phyloP scores from a whole-genome alignment of 2,888 invertebrate species.

The Brachyptera risi region DNA sequence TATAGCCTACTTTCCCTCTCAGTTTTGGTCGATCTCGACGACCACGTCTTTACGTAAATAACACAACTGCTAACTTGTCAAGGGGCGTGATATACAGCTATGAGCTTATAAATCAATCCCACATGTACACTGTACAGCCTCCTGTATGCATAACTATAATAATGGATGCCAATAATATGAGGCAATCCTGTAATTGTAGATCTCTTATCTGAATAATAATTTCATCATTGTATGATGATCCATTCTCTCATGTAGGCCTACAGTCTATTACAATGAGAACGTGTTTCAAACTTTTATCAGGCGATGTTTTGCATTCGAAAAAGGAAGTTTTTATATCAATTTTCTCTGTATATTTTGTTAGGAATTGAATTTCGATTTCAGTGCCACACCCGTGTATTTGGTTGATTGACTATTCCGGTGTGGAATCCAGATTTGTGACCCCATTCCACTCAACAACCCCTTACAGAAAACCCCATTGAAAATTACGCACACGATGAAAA shows the following conservation, averaged over 20 bases:
- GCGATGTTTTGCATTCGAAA: conserved; percentile 7
- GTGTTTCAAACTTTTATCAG: background rate
- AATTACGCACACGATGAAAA: conserved; percentile 9
- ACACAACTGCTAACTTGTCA: conserved; percentile 3
- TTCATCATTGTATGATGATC: too few relatives aligned
- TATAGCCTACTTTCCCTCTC: background rate
- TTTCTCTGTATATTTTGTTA: background rate
- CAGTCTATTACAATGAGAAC: too few relatives aligned
- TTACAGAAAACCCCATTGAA: background rate
- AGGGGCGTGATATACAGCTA: conserved; percentile 1
- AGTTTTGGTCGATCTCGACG: background rate
- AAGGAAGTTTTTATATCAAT: conserved; percentile 12
- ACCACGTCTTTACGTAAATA: conserved; percentile 15
- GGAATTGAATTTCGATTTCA: conserved; percentile 18
- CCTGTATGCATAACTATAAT: background rate
- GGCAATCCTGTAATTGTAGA: too few relatives aligned
- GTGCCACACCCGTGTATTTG: conserved; percentile 17
- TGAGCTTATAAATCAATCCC: conserved; percentile 2
- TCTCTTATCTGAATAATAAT: too few relatives aligned
- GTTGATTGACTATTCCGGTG: conserved; percentile 18
- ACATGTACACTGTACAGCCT: conserved; percentile 2
- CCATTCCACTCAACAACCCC: conserved; percentile 17
- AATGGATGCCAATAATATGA: conserved; percentile 2
- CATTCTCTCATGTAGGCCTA: too few relatives aligned
- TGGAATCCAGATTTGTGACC: conserved; percentile 20